Evolutionary conservation across 2,797 vertebrate species (phyloP).

Genomic region (Chelonia mydas): DNA sequence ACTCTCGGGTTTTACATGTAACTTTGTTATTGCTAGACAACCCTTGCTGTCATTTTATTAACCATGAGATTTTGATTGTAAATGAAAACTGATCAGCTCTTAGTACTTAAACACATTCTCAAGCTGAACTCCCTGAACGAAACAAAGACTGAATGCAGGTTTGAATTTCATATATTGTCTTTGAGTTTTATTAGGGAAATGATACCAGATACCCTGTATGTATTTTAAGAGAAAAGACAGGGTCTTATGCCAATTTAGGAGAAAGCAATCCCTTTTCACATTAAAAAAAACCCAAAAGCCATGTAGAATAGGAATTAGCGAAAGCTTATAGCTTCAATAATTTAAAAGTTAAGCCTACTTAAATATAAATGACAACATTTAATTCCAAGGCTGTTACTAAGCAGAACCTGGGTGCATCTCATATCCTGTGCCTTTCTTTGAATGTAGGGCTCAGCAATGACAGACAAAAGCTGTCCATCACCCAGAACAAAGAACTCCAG

Average conservation of each 20-base stretch:
- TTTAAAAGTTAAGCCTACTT: slow-evolving; percentile 74
- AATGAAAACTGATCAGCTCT: slow-evolving; percentile 20
- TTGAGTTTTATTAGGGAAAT: slow-evolving; percentile 30
- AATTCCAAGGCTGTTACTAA: slow-evolving; percentile 76
- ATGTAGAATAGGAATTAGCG: slow-evolving; percentile 53
- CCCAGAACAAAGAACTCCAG: slow-evolving; percentile 82
- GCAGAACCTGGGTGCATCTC: slow-evolving; percentile 17
- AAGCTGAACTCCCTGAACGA: background rate
- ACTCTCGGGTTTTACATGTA: background rate
- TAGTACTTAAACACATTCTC: background rate
- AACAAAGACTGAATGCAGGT: background rate
- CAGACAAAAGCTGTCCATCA: slow-evolving; percentile 84
- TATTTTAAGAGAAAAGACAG: slow-evolving; percentile 43
- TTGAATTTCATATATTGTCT: slow-evolving; percentile 61
- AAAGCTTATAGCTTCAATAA: slow-evolving; percentile 76
- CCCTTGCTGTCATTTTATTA: background rate
- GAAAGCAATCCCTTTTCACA: slow-evolving; percentile 29
- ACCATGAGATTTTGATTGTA: background rate
- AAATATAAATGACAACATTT: slow-evolving; percentile 75
- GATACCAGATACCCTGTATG: slow-evolving; percentile 47
- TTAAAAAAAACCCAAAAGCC: slow-evolving; percentile 14
- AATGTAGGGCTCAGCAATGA: slow-evolving; percentile 79
- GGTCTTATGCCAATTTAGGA: slow-evolving; percentile 57
- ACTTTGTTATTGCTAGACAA: accelerated
- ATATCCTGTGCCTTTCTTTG: slow-evolving; percentile 71